Evolutionary conservation across 35 echinoderm and acorn worm genomes (phyloP), one percentile per base, ranked within the genome.

Genomic region (Apostichopus californicus): DNA sequence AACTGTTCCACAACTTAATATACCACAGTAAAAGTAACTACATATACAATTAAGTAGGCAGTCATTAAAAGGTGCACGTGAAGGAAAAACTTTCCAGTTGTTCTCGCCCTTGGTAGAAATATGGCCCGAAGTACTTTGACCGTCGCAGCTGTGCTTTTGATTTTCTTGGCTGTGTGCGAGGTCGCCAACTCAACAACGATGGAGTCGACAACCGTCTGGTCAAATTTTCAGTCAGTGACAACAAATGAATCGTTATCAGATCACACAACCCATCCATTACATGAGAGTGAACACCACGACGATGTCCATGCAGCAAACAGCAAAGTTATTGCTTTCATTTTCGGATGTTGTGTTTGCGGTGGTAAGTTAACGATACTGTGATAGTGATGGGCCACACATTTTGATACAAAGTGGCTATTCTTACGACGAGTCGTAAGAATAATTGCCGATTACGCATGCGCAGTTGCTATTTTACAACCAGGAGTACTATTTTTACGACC

Each of bases 281-380:
- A 82, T 18, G 79, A 52, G 63, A 66, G 15, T 14, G 79, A 82
- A 56, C 79, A 82, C 13, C 17, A 15, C 52, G 55, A 82, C 8
- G 79, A 82, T 17, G 79, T 6, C 5, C 55, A 82, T 26, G 15
- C 22, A 60, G 10, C 89, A 91, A 18, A 56, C 89, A 18, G 89
- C 93, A 15, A 59, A 64, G 91, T 93, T 7, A 86, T 95, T 11
- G 58, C 82, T 17, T 95, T 95, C 54, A 66, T 95, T 10, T 95
- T 93, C 81, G 94, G 94, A 89, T 93, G 84, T 64, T 95, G 94
- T 90, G 81, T 95, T 24, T 85, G 77, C 80, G 94, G 94, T 34
- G 94, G 94, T 95, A 90, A 92, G 55, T 26, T 18, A 66, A 66
- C 9, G 18, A 68, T 25, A 25, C 24, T 25, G 24, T 68, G 18